Conservation (phyloP, 2,888 invertebrate species). For the Pycnomerus fuliginosus region DNA sequence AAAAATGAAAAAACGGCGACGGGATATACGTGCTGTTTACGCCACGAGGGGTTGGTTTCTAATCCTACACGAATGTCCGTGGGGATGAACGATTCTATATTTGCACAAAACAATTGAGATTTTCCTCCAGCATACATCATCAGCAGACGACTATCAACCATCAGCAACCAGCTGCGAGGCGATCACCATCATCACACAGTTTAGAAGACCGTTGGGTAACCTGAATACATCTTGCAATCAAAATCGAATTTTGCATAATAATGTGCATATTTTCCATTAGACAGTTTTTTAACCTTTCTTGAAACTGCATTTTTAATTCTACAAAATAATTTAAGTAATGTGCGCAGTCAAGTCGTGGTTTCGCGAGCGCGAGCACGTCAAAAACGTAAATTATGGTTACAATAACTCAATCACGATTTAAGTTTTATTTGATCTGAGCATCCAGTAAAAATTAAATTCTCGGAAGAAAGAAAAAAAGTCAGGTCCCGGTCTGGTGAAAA, state of each 20-base stretch:
- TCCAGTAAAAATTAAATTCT: conserved; percentile 50
- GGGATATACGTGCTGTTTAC: conserved; percentile 39
- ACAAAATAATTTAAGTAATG: too few species aligned
- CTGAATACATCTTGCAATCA: too few species aligned
- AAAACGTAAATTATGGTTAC: conserved; percentile 44
- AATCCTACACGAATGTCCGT: conserved; percentile 24
- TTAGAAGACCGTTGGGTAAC: too few species aligned
- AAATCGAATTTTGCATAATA: too few species aligned
- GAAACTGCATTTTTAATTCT: too few species aligned
- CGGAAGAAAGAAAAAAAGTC: conserved; percentile 41
- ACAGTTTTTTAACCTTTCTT: too few species aligned
- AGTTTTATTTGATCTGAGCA: conserved; percentile 46
- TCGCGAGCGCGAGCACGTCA: conserved; percentile 2
- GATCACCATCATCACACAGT: too few species aligned
- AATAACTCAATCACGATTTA: conserved; percentile 55
- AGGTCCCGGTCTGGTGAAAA: conserved; percentile 41
- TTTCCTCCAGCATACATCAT: conserved; percentile 12
- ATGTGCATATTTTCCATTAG: too few species aligned
- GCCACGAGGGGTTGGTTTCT: conserved; percentile 23
- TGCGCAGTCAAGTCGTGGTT: too few species aligned
- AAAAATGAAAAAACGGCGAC: conserved; percentile 50
- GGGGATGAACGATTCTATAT: conserved; percentile 28
- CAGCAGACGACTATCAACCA: not conserved
- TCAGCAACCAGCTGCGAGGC: too few species aligned
- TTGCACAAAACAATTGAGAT: conserved; percentile 30